A percentile compares a stretch with the other conserved stretches of the same genome.
phyloP scores from a whole-genome alignment of 2,888 invertebrate genomes.

The Spodoptera picta region DNA sequence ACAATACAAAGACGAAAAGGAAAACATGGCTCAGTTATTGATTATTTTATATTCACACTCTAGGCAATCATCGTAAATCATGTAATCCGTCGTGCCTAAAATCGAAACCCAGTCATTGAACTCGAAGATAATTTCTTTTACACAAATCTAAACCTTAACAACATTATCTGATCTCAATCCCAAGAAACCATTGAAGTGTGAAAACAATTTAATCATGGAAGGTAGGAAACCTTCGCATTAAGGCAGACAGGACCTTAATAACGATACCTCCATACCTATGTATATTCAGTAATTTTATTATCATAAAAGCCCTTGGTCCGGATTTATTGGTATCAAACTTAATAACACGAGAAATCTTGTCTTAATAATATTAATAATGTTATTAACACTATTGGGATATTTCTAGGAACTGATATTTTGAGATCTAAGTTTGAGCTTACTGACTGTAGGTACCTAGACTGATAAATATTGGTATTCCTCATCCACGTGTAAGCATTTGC shows the following conservation, averaged over 20 bases:
- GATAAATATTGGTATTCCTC: too few species aligned
- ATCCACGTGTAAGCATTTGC: too few species aligned
- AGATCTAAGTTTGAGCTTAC: too few species aligned
- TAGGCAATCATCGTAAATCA: slow-evolving; percentile 5
- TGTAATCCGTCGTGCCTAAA: background rate
- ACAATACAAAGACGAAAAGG: too few species aligned
- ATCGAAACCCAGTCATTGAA: slow-evolving; percentile 24
- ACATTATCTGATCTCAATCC: slow-evolving; percentile 22
- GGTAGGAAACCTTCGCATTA: slow-evolving; percentile 10
- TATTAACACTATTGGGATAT: too few species aligned
- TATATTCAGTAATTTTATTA: slow-evolving; percentile 24
- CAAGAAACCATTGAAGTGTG: slow-evolving; percentile 28
- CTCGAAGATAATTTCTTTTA: slow-evolving; percentile 24
- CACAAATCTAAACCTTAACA: slow-evolving; percentile 17
- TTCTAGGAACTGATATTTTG: too few species aligned
- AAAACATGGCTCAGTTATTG: too few species aligned
- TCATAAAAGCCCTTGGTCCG: slow-evolving; percentile 2
- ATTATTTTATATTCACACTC: too few species aligned
- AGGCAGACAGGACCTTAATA: slow-evolving; percentile 1
- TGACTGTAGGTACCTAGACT: too few species aligned
- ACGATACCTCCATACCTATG: slow-evolving; percentile 17
- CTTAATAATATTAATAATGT: slow-evolving; percentile 7
- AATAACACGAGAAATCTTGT: slow-evolving; percentile 12
- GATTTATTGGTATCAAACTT: slow-evolving; percentile 7
- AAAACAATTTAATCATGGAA: slow-evolving; percentile 38